These are phyloP conservation scores for Hipparchia semele DNA, from an alignment of 2,888 invertebrate genomes.

Conservation along the genomic window DNA sequence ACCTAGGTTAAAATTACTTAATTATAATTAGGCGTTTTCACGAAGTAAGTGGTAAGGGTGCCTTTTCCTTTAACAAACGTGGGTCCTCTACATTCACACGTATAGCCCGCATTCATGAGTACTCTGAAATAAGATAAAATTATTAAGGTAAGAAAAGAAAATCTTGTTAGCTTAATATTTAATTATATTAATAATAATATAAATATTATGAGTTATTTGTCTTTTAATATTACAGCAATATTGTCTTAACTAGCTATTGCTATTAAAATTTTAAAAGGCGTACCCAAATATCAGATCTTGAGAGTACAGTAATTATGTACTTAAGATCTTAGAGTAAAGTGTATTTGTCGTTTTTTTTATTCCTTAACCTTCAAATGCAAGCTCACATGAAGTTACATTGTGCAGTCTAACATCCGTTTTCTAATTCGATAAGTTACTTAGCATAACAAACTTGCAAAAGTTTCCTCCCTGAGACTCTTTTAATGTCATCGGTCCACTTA, in stretches of 20 bases:
- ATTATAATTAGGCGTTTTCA: constrained; percentile 86
- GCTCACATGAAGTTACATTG: no score
- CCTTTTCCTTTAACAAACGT: constrained; percentile 98
- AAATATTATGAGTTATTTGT: background rate
- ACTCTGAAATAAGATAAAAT: constrained; percentile 74
- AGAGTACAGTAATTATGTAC: no score
- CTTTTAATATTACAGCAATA: background rate
- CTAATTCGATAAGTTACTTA: no score
- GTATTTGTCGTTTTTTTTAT: no score
- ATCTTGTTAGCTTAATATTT: no score
- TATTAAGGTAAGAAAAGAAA: background rate
- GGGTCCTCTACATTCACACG: constrained; percentile 94
- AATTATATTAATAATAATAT: no score
- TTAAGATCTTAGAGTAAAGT: no score
- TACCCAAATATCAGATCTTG: background rate
- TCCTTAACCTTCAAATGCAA: no score
- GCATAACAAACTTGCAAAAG: no score
- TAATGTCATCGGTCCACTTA: no score
- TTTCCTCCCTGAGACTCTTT: no score
- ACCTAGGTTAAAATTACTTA: background rate
- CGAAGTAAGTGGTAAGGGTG: constrained; percentile 94
- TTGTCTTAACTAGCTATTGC: background rate
- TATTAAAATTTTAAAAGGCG: constrained; percentile 14
- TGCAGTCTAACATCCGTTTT: no score
- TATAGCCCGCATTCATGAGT: constrained; percentile 92